Base-by-base conservation (phyloP, 1,140 invertebrate species). In the Heliconius melpomene region DNA sequence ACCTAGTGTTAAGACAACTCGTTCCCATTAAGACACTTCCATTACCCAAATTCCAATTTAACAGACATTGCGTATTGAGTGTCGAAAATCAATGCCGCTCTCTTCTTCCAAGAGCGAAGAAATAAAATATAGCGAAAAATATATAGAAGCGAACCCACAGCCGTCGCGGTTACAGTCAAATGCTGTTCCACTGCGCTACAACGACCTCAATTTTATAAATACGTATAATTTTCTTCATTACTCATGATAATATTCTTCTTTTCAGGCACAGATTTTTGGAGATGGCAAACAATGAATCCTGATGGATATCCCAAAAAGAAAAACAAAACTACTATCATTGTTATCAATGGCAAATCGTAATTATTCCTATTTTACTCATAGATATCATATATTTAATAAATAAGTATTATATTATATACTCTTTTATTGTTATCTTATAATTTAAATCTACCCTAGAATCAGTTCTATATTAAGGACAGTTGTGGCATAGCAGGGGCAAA, bases 281-380 rank as follows among this genome's bases (percentile, higher is more conserved):
- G 96, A 86, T 98, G 98, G 98, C 98, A 98, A 94, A 97, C 96
- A 1, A 96, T 96, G 95, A 98, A 98, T 92, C 98, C 98, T 1
- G 95, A 97, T 87, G 98, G 98, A 26, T 98, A 97, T 80, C 93
- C 94, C 36, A 94, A 66, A 66, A 66, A 94, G 83, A 93, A 93
- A 77, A 86, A 87, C 36, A 93, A 94, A 81, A 88, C 88, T 60
- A 90, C 84, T 40, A 87, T 89, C 72, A 91, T 93, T 78, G 86
- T 93, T 79, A 83, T 91, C 11, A 93, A 94, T 75, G 92, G 91
- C 52, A 93, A 91, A 57, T 46, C 70, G 60, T 32, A 79, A 57
- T 54, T 77, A 79, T 77, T 70, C 26, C 16, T 78, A 74, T 81
- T 82, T 84, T 72, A 78, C 83, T 84, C 40, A 46, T 46, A 46